These are phyloP conservation scores for Caracal caracal DNA, from an alignment of 2,113 vertebrate species.

Conservation along the genomic window DNA sequence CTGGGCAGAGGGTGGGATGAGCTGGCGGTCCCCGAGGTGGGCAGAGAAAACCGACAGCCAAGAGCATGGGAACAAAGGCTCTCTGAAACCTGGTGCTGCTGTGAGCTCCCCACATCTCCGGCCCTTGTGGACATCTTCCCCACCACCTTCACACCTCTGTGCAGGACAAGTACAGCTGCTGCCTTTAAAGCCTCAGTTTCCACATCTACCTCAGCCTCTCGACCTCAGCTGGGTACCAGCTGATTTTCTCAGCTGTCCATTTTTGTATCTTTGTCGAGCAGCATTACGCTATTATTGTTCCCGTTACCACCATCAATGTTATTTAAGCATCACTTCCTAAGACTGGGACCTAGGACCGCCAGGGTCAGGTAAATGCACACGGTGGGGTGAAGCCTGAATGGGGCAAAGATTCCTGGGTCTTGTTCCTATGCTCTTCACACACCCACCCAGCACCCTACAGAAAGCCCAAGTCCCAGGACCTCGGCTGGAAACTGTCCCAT, in stretches of 20 bases:
- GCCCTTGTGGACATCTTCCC: neutral
- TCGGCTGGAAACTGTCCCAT: neutral
- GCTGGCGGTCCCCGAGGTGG: neutral
- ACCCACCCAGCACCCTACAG: neutral
- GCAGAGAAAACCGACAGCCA: neutral
- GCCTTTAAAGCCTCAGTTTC: neutral
- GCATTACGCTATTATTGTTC: rapidly evolving
- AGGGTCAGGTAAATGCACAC: rapidly evolving
- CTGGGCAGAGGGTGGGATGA: neutral
- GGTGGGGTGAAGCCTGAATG: too few relatives aligned
- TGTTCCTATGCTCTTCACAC: rapidly evolving
- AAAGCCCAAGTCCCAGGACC: neutral
- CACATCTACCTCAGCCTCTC: neutral
- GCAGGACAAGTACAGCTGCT: rapidly evolving
- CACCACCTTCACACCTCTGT: rapidly evolving
- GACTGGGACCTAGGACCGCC: neutral
- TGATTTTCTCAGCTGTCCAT: neutral
- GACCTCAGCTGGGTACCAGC: neutral
- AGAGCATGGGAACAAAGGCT: neutral
- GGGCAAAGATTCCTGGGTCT: neutral
- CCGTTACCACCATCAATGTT: neutral
- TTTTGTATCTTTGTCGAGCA: neutral
- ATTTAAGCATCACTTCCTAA: neutral
- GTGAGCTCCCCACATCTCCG: neutral
- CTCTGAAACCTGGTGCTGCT: neutral